Evolutionary conservation across 2,888 invertebrate species (phyloP).

Genomic region (Agonopterix arenella): DNA sequence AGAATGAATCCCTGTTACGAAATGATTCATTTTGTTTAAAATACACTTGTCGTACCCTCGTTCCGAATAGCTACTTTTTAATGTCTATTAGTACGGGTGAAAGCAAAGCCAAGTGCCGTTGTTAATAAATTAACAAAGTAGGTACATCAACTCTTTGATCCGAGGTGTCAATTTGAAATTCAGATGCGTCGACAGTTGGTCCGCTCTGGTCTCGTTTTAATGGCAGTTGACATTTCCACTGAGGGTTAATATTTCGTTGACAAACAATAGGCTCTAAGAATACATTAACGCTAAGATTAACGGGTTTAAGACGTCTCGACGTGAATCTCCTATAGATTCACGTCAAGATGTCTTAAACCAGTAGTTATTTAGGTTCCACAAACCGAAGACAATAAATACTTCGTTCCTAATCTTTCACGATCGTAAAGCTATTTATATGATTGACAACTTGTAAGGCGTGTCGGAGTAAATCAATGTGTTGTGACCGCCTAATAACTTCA

Average conservation of each 20-base stretch:
- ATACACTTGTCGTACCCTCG: too few species aligned
- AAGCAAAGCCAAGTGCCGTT: not conserved
- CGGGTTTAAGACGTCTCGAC: too few species aligned
- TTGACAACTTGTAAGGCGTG: too few species aligned
- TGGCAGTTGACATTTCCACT: slow-evolving; percentile 27
- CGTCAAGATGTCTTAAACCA: too few species aligned
- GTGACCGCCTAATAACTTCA: slow-evolving; percentile 6
- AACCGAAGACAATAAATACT: too few species aligned
- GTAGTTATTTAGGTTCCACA: too few species aligned
- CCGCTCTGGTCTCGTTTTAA: slow-evolving; percentile 20
- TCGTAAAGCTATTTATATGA: too few species aligned
- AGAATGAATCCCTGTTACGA: too few species aligned
- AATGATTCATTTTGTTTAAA: too few species aligned
- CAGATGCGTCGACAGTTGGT: slow-evolving; percentile 27
- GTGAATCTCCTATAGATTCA: too few species aligned
- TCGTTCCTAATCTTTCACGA: too few species aligned
- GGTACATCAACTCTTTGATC: slow-evolving; percentile 15
- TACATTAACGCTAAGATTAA: slow-evolving; percentile 13
- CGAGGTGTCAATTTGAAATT: slow-evolving; percentile 32
- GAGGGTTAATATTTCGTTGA: slow-evolving; percentile 26
- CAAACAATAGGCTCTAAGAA: slow-evolving; percentile 22
- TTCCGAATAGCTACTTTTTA: too few species aligned
- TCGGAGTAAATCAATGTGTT: not conserved
- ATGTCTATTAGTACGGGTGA: not conserved
- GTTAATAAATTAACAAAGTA: slow-evolving; percentile 16